Conservation (phyloP, 2,797 vertebrate genomes). For the Gymnopithys bicolor region DNA sequence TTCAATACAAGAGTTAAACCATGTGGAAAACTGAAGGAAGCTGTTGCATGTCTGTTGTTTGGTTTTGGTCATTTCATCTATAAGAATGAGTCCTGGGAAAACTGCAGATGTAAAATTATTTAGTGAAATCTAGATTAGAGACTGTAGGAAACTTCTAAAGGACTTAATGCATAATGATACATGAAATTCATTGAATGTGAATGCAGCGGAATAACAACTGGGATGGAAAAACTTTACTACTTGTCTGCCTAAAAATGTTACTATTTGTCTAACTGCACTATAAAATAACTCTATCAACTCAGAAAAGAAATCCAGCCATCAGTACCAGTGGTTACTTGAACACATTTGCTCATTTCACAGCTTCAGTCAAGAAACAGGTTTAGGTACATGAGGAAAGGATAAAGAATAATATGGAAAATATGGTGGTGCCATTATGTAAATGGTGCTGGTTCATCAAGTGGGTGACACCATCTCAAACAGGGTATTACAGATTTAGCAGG, state of each 20-base stretch:
- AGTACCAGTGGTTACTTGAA: not conserved
- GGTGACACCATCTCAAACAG: not conserved
- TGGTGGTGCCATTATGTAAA: slow-evolving; percentile 34
- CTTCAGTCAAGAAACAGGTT: not conserved
- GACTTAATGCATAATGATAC: not conserved
- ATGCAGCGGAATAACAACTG: not conserved
- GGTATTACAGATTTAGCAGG: slow-evolving; percentile 26
- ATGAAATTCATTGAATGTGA: not conserved
- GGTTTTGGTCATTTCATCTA: not conserved
- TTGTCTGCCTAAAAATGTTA: not conserved
- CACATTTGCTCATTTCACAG: not conserved
- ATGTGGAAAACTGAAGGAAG: not conserved
- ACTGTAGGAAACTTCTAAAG: not conserved
- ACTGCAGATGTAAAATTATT: not conserved
- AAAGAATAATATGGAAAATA: slow-evolving; percentile 16
- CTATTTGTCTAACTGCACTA: not conserved
- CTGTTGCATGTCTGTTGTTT: not conserved
- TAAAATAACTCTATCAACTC: not conserved
- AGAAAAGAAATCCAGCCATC: not conserved
- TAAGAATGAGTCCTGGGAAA: not conserved
- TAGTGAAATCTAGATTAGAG: not conserved
- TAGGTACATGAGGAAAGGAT: not conserved
- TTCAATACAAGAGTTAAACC: not conserved
- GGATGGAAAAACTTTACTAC: not conserved
- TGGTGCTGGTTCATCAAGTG: not conserved